Conservation (phyloP, 2,113 vertebrate genomes). For the Pelvicachromis taeniatus region DNA sequence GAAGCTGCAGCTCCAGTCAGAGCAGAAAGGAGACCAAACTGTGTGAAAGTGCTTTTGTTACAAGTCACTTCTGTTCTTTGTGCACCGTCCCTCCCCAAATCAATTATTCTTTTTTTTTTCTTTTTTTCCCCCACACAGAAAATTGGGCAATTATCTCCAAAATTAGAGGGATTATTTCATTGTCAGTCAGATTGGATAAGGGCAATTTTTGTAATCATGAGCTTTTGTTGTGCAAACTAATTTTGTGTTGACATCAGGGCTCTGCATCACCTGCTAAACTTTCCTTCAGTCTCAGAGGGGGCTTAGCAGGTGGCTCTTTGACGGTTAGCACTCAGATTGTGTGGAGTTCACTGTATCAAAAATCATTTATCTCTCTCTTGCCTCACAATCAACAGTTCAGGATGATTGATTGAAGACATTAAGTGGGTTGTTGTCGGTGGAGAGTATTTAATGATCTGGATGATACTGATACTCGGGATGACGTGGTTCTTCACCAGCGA, state of each 20-base stretch:
- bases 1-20: neutral
- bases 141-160: constrained; percentile 38
- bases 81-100: neutral
- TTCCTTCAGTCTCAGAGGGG: neutral
- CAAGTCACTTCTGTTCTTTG: neutral
- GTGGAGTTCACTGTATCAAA: neutral
- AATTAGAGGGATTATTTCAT: constrained; percentile 44
- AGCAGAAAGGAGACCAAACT: neutral
- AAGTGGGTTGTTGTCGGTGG: neutral
- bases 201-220: constrained; percentile 42
- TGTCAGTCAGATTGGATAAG: constrained; percentile 26
- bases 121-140: neutral
- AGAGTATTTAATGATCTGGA: neutral
- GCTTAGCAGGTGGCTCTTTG: constrained; percentile 30
- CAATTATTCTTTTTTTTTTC: constrained; percentile 9
- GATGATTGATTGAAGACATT: constrained; percentile 1
- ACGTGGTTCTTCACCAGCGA: neutral
- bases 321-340: neutral
- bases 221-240: constrained; percentile 38
- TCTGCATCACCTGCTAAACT: neutral
- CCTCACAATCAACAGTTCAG: neutral
- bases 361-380: neutral
- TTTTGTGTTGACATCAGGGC: neutral
- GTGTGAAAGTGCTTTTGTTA: constrained; percentile 12
- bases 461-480: neutral